Percentiles rank a stretch among this genome's conserved stretches.
phyloP scores from a whole-genome alignment of 2,797 vertebrate species.

The Nannoperca obscura region DNA sequence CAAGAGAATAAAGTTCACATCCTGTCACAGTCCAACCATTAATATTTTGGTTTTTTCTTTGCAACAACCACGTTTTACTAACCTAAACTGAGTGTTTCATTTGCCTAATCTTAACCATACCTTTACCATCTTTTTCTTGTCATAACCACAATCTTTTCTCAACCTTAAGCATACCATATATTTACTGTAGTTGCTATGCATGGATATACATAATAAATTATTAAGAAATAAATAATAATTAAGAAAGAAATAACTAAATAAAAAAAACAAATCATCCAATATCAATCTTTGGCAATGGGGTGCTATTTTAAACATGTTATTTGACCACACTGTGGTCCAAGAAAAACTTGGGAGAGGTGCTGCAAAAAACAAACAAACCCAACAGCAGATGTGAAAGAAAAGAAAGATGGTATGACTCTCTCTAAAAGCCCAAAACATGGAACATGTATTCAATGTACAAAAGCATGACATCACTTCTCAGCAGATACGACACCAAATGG shows the following conservation, averaged over 20 bases:
- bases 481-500: not conserved
- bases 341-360: slow-evolving; percentile 6
- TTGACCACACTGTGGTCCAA: not conserved
- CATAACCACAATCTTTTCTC: not conserved
- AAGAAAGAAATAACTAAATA: too few species aligned
- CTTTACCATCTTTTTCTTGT: not conserved
- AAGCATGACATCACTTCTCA: not conserved
- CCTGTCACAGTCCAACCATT: not conserved
- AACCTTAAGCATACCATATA: not conserved
- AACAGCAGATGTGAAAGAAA: slow-evolving; percentile 4
- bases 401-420: not conserved
- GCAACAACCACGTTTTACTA: not conserved
- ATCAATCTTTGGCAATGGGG: not conserved
- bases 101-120: not conserved
- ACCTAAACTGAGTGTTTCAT: not conserved
- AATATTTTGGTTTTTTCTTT: not conserved
- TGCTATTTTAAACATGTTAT: not conserved
- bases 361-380: not conserved
- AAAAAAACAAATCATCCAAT: too few species aligned
- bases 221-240: too few species aligned
- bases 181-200: too few species aligned
- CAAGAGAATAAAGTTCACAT: not conserved
- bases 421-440: not conserved
- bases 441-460: not conserved
- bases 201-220: too few species aligned